phyloP scores from a whole-genome alignment of 2,888 invertebrate species.

The Patella pellucida region DNA sequence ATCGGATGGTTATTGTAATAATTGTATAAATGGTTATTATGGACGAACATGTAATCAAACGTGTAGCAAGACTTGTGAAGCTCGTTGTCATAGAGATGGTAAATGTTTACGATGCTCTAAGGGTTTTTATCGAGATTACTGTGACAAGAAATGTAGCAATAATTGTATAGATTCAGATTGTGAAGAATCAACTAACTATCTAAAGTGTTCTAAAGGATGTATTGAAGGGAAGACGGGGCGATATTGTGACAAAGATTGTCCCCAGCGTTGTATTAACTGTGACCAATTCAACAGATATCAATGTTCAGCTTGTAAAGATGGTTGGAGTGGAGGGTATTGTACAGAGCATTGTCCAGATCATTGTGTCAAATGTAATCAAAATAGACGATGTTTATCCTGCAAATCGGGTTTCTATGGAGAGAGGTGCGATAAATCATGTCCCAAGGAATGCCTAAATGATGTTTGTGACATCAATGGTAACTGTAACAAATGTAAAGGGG shows the following conservation, averaged over 20 bases:
- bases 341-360: slow-evolving; percentile 3
- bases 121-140: slow-evolving; percentile 27
- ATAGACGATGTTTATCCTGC: slow-evolving; percentile 31
- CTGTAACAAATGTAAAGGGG: slow-evolving; percentile 17
- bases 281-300: too few species aligned
- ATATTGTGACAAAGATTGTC: slow-evolving; percentile 28
- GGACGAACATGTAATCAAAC: too few species aligned
- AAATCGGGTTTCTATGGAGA: too few species aligned
- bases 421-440: slow-evolving; percentile 36
- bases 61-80: not conserved
- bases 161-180: slow-evolving; percentile 31
- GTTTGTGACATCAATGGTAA: slow-evolving; percentile 22
- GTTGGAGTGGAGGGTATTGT: too few species aligned
- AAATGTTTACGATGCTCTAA: slow-evolving; percentile 30
- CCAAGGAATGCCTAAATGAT: not conserved
- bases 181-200: not conserved
- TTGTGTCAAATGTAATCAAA: slow-evolving; percentile 24
- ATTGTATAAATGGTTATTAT: too few species aligned
- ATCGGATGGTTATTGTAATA: too few species aligned
- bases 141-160: slow-evolving; percentile 22
- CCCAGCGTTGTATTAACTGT: slow-evolving; percentile 23
- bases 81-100: not conserved
- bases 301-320: too few species aligned
- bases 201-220: too few species aligned
- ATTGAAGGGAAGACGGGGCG: too few species aligned